These are phyloP conservation scores for Ophion costatus DNA, from an alignment of 2,888 invertebrate genomes.

Conservation along the genomic window DNA sequence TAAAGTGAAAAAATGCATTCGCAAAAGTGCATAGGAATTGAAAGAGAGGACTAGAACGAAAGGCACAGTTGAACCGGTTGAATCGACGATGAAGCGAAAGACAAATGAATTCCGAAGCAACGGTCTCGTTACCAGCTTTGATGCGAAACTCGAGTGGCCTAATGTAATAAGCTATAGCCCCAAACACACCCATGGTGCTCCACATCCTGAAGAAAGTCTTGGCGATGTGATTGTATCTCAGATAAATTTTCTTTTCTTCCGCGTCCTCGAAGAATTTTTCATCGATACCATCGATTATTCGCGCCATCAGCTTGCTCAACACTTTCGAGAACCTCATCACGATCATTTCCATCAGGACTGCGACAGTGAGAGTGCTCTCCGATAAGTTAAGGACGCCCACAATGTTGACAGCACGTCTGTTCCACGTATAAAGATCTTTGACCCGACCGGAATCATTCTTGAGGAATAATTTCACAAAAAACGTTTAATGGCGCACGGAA, in stretches of 20 bases:
- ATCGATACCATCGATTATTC: slow-evolving; percentile 39
- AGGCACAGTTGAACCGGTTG: background rate
- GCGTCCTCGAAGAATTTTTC: slow-evolving; percentile 45
- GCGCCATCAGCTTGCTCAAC: slow-evolving; percentile 45
- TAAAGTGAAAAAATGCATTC: no score
- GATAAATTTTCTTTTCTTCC: slow-evolving; percentile 58
- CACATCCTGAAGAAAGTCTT: slow-evolving; percentile 55
- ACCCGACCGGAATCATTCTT: slow-evolving; percentile 53
- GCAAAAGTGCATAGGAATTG: background rate
- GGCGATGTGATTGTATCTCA: slow-evolving; percentile 61
- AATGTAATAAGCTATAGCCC: slow-evolving; percentile 26
- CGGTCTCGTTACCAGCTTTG: slow-evolving; percentile 12
- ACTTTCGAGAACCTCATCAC: slow-evolving; percentile 27
- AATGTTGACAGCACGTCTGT: slow-evolving; percentile 54
- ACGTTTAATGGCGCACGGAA: background rate
- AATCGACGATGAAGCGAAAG: background rate
- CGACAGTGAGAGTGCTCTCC: background rate
- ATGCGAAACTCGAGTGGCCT: slow-evolving; percentile 36
- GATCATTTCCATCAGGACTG: slow-evolving; percentile 18
- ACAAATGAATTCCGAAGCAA: background rate
- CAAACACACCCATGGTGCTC: background rate
- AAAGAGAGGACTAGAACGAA: background rate
- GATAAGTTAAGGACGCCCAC: slow-evolving; percentile 48
- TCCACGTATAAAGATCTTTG: slow-evolving; percentile 59
- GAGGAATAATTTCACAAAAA: slow-evolving; percentile 1